Conservation (phyloP, 2,888 invertebrate species). For the Margaritifera margaritifera region DNA sequence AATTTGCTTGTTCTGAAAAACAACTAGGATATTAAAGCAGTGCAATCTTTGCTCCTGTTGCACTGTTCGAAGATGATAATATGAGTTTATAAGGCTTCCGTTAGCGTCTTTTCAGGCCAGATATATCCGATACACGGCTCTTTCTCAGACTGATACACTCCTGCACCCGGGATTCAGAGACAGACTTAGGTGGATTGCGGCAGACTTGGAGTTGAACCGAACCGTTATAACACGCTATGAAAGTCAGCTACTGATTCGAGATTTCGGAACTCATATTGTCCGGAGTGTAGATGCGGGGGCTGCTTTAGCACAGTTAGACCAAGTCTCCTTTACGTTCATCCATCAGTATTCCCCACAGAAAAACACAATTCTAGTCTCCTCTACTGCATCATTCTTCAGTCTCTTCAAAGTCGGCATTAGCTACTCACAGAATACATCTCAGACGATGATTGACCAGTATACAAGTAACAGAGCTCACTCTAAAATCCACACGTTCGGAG, state of each 20-base stretch:
- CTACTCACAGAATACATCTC: no score
- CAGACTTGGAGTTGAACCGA: constrained; percentile 30
- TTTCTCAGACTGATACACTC: constrained; percentile 43
- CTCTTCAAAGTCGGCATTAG: no score
- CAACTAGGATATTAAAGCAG: no score
- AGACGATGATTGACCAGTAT: no score
- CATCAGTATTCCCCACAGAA: constrained; percentile 31
- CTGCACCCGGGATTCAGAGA: constrained; percentile 41
- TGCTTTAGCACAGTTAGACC: constrained; percentile 40
- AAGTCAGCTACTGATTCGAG: constrained; percentile 50
- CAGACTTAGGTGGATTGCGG: constrained; percentile 45
- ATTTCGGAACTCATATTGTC: constrained; percentile 55
- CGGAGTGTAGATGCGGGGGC: constrained; percentile 49
- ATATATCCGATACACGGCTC: constrained; percentile 39
- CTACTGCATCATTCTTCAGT: no score
- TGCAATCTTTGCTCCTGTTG: no score
- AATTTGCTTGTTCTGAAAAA: no score
- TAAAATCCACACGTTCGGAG: no score
- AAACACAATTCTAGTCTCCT: no score
- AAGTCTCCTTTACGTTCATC: constrained; percentile 32
- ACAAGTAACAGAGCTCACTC: no score
- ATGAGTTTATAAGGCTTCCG: no score
- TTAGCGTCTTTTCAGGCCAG: constrained; percentile 1
- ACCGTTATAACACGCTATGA: constrained; percentile 43
- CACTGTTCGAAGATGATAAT: no score